Percentiles rank a stretch among this genome's conserved stretches.
Evolutionary conservation across 2,888 invertebrate genomes (phyloP).

Genomic region (Zygaena filipendulae): DNA sequence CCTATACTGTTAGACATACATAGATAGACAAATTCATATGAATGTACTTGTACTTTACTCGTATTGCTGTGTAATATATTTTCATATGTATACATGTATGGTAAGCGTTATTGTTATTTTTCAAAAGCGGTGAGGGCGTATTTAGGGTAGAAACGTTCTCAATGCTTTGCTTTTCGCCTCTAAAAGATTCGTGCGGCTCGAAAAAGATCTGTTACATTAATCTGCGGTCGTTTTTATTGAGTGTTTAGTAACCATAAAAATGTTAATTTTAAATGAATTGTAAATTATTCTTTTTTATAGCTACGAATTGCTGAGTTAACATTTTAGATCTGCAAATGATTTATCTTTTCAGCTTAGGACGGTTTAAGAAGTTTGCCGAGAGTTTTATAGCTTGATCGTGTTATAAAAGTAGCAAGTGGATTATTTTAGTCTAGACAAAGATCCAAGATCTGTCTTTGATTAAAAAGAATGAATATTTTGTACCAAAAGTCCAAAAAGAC

Average conservation of each 20-base stretch:
- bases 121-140: conserved; percentile 49
- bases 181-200: conserved; percentile 43
- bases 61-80: conserved; percentile 62
- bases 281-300: conserved; percentile 15
- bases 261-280: conserved; percentile 39
- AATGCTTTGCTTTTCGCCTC: conserved; percentile 32
- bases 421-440: conserved; percentile 28
- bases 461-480: no score
- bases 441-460: no score
- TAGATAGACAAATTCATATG: no score
- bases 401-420: conserved; percentile 11
- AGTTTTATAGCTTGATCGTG: neutral
- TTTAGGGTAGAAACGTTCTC: conserved; percentile 33
- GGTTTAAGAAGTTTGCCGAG: no score
- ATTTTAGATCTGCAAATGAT: no score
- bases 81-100: conserved; percentile 46
- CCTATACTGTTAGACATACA: no score
- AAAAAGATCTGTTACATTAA: conserved; percentile 34
- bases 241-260: conserved; percentile 60
- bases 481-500: no score
- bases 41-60: no score
- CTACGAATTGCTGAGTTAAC: no score
- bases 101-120: conserved; percentile 61
- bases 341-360: no score
- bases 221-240: conserved; percentile 47